phyloP scores from a whole-genome alignment of 2,797 vertebrate species.

The Schizopygopsis pylzovi region DNA sequence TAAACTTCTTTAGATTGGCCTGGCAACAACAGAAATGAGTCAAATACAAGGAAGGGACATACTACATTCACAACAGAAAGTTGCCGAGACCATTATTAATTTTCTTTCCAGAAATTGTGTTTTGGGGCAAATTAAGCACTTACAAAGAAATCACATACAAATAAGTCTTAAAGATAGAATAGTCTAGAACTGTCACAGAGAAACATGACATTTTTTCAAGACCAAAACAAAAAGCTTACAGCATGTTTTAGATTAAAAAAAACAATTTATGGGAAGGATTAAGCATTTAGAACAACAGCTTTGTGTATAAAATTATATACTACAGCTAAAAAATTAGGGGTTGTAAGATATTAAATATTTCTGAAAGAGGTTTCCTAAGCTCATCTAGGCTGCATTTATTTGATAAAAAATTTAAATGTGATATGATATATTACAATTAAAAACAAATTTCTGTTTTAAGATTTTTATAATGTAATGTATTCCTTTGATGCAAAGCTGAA shows the following conservation, averaged over 20 bases:
- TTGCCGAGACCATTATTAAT: not conserved
- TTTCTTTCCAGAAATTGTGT: not conserved
- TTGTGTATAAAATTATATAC: not conserved
- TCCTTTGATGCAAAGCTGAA: not conserved
- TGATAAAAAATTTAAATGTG: not conserved
- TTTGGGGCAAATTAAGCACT: not conserved
- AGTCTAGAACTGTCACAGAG: not conserved
- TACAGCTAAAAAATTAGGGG: not conserved
- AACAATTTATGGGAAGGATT: not conserved
- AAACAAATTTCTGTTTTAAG: not conserved
- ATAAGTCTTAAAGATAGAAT: not conserved
- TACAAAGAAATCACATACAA: not conserved
- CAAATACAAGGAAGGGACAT: not conserved
- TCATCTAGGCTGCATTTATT: not conserved
- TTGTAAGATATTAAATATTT: not conserved
- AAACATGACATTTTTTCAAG: not conserved
- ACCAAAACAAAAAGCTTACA: not conserved
- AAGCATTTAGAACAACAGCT: not conserved
- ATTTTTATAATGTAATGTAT: not conserved
- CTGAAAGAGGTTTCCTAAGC: not conserved
- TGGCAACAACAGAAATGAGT: slow-evolving; percentile 62
- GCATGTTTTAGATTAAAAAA: not conserved
- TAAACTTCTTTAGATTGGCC: slow-evolving; percentile 97
- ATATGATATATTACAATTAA: not conserved
- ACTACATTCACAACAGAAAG: slow-evolving; percentile 5